Percentiles rank a stretch among this genome's conserved stretches.
These are phyloP conservation scores for Drosophila dives DNA, from an alignment of 2,888 invertebrate species.

Conservation along the genomic window DNA sequence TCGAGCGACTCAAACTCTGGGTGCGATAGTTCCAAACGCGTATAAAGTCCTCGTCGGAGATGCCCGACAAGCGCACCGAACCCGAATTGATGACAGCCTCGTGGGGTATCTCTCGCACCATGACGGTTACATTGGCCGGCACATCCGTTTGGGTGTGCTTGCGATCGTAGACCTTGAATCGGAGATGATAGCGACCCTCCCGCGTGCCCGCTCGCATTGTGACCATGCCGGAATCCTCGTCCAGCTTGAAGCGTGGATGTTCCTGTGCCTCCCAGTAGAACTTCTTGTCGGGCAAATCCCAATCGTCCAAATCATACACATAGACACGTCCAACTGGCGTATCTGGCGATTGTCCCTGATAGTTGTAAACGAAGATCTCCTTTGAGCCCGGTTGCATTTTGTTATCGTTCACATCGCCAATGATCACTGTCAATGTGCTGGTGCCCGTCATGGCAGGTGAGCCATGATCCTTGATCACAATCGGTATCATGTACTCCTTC, in stretches of 20 bases:
- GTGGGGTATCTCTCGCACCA: constrained; percentile 96
- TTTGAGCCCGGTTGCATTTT: constrained; percentile 99
- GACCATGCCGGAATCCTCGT: constrained; percentile 97
- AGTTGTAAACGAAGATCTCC: constrained; percentile 98
- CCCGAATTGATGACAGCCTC: constrained; percentile 98
- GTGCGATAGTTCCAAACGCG: constrained; percentile 97
- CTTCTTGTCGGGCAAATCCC: constrained; percentile 99
- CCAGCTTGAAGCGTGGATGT: constrained; percentile 94
- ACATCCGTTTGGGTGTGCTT: constrained; percentile 98
- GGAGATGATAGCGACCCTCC: constrained; percentile 93
- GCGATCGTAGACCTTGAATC: constrained; percentile 95
- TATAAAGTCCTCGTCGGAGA: constrained; percentile 98
- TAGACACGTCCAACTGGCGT: constrained; percentile 97
- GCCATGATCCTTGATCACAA: constrained; percentile 98
- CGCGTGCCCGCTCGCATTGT: constrained; percentile 97
- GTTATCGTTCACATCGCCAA: constrained; percentile 99
- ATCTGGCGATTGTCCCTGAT: constrained; percentile 95
- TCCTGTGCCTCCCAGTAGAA: constrained; percentile 97
- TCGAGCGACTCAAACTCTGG: constrained; percentile 93
- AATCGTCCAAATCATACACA: constrained; percentile 98
- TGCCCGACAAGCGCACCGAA: constrained; percentile 95
- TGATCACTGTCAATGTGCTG: constrained; percentile 97
- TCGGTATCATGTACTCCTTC: constrained; percentile 98
- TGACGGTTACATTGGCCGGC: constrained; percentile 97
- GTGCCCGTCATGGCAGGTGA: constrained; percentile 98